Percentiles rank a stretch among this genome's conserved stretches.
Conservation (phyloP, 2,113 vertebrate genomes). For the Sialia sialis region DNA sequence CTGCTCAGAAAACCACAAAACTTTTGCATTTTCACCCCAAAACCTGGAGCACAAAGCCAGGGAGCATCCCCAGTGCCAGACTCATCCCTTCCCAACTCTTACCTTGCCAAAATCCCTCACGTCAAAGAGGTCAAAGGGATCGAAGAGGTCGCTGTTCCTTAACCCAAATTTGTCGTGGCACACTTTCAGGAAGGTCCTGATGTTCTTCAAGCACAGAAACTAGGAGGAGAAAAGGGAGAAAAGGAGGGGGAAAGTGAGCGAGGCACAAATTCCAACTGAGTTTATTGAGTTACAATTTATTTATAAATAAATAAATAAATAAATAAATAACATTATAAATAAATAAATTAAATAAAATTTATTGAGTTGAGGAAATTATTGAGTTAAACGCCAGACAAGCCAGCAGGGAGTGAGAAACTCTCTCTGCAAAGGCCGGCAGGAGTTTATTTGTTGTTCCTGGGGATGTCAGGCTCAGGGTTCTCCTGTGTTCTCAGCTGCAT, state of each 20-base stretch:
- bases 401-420: neutral
- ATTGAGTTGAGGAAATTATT: too few species aligned
- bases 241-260: neutral
- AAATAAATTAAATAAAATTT: too few species aligned
- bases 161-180: slow-evolving; percentile 95
- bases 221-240: slow-evolving; percentile 28
- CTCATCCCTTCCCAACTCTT: slow-evolving; percentile 37
- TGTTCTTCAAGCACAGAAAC: slow-evolving; percentile 98
- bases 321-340: too few species aligned
- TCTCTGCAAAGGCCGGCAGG: accelerated
- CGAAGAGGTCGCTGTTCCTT: slow-evolving; percentile 93
- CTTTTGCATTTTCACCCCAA: neutral
- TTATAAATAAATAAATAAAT: too few species aligned
- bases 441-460: neutral
- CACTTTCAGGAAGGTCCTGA: slow-evolving; percentile 94
- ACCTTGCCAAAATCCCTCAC: slow-evolving; percentile 99
- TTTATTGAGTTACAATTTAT: neutral
- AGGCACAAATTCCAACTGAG: neutral
- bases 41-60: neutral
- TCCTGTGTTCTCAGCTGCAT: slow-evolving; percentile 17
- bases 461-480: neutral
- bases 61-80: neutral
- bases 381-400: neutral
- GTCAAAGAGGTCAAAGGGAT: slow-evolving; percentile 97
- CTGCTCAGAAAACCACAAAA: neutral